These are phyloP conservation scores for Gobiocypris rarus DNA, from an alignment of 2,113 vertebrate species.

Conservation along the genomic window DNA sequence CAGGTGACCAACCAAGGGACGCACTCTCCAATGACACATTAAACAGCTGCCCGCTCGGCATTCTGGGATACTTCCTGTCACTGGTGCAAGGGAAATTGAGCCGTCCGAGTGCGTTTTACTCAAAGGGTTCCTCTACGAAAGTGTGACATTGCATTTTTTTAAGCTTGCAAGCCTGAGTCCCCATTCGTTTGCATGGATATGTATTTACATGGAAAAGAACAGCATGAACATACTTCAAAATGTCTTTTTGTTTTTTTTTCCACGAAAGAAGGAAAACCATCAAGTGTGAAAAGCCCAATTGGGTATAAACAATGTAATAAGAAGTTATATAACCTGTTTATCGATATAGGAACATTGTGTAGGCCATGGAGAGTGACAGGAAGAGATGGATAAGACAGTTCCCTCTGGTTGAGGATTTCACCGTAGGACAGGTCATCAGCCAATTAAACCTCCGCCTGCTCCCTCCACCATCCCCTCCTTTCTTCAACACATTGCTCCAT, in stretches of 20 bases:
- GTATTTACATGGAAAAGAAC: background rate
- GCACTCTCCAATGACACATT: slow-evolving; percentile 64
- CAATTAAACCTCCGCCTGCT: slow-evolving; percentile 57
- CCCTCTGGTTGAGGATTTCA: slow-evolving; percentile 51
- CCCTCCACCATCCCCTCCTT: slow-evolving; percentile 28
- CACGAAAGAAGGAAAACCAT: background rate
- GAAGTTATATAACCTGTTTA: background rate
- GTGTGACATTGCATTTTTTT: background rate
- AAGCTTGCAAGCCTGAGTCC: background rate
- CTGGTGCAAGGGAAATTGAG: slow-evolving; percentile 33
- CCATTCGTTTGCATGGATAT: background rate
- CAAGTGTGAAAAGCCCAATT: background rate
- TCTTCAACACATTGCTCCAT: slow-evolving; percentile 38
- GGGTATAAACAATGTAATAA: background rate
- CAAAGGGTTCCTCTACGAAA: background rate
- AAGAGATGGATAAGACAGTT: slow-evolving; percentile 38
- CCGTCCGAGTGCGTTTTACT: slow-evolving; percentile 1
- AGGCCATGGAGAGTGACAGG: slow-evolving; percentile 17
- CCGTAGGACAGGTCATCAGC: slow-evolving; percentile 61
- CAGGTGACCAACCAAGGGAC: slow-evolving; percentile 68
- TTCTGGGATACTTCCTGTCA: slow-evolving; percentile 62
- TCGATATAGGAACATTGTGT: background rate
- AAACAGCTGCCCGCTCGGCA: slow-evolving; percentile 66
- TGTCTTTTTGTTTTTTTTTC: background rate
- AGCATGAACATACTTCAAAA: background rate